Evolutionary conservation across 2,888 invertebrate species (phyloP).

Genomic region (Mantis religiosa): DNA sequence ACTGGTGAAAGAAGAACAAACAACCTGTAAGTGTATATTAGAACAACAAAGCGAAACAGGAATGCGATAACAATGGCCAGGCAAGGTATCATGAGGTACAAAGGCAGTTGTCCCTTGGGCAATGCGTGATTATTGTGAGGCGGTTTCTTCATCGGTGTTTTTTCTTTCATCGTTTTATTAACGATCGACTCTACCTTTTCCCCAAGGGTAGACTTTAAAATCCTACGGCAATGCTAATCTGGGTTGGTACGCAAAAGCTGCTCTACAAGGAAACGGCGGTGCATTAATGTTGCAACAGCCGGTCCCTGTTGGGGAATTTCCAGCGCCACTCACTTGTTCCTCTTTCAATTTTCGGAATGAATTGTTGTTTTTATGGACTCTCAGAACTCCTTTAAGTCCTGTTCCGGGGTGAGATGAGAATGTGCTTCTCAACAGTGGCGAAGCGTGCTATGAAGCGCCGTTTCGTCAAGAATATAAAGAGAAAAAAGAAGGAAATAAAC

Average conservation of each 20-base stretch:
- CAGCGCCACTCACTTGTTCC: not conserved
- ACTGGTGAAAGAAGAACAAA: too few relatives aligned
- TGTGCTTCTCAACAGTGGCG: too few relatives aligned
- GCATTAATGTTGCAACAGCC: not conserved
- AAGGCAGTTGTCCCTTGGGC: not conserved
- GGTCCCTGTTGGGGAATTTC: not conserved
- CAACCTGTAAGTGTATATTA: too few relatives aligned
- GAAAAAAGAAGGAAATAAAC: too few relatives aligned
- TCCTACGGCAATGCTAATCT: not conserved
- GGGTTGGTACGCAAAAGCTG: too few relatives aligned
- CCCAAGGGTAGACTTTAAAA: not conserved
- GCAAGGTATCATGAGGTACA: not conserved
- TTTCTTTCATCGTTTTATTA: too few relatives aligned
- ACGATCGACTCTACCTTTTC: not conserved
- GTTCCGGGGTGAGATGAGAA: too few relatives aligned
- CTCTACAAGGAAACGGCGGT: not conserved
- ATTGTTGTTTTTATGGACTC: not conserved
- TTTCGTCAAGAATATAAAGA: too few relatives aligned
- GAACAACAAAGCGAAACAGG: too few relatives aligned
- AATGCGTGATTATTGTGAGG: not conserved
- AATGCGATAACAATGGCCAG: too few relatives aligned
- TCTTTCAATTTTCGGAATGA: not conserved
- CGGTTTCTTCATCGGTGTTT: too few relatives aligned
- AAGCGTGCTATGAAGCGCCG: too few relatives aligned
- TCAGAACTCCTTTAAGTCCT: not conserved